Evolutionary conservation across 37 sponge, comb jelly and placozoan species (phyloP).

Genomic region (Haliclona indistincta): DNA sequence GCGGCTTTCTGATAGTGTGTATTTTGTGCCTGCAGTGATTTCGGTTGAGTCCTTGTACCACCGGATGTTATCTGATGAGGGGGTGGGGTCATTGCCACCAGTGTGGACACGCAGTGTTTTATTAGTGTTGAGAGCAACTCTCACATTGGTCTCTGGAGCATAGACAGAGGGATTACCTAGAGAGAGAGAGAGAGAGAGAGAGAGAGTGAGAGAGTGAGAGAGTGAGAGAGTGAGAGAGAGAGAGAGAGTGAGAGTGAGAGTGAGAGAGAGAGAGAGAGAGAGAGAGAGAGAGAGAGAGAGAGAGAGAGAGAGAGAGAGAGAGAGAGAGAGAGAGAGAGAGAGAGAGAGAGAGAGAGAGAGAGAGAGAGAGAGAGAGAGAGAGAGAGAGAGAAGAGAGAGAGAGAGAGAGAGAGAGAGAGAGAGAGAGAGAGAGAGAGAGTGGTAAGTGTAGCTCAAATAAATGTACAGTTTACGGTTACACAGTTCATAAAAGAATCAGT

Average conservation of each 20-base stretch:
- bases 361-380: constrained; percentile 19
- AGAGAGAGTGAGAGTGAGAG: not conserved
- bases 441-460: not conserved
- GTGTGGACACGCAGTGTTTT: not conserved
- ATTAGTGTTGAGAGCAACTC: not conserved
- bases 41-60: not conserved
- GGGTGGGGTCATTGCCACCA: not conserved
- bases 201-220: not conserved
- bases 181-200: constrained; percentile 10
- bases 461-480: too few relatives aligned
- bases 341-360: not conserved
- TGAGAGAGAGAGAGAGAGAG: constrained; percentile 15
- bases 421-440: constrained; percentile 25
- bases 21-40: not conserved
- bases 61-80: constrained; percentile 30
- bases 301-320: constrained; percentile 19
- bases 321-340: not conserved
- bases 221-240: constrained; percentile 5
- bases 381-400: not conserved
- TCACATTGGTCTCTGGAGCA: not conserved
- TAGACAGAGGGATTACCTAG: constrained; percentile 16
- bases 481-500: too few relatives aligned
- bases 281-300: constrained; percentile 15
- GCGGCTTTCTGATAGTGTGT: not conserved
- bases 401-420: constrained; percentile 15